A percentile compares a stretch with the other conserved stretches of the same genome.
These are phyloP conservation scores for Ivindomyrus marchei DNA, from an alignment of 2,113 vertebrate genomes.

Conservation along the genomic window DNA sequence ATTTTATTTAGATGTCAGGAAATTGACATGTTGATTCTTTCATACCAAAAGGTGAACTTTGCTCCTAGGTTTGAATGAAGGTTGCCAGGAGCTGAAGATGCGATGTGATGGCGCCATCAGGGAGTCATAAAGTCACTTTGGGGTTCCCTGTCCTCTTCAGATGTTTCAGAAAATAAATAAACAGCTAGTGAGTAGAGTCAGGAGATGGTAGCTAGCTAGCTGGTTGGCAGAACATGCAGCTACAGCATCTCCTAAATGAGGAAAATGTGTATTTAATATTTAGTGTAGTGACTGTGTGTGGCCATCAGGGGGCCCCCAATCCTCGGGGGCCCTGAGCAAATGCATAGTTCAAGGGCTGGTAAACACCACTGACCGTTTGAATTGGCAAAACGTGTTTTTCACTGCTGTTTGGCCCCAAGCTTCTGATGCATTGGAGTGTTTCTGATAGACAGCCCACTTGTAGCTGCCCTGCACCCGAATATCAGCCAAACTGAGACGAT, in stretches of 20 bases:
- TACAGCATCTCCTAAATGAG: not conserved
- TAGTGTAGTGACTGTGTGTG: not conserved
- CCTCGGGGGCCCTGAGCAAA: not conserved
- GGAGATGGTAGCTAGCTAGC: not conserved
- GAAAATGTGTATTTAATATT: not conserved
- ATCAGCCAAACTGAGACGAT: not conserved
- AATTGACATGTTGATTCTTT: not conserved
- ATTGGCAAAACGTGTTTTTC: not conserved
- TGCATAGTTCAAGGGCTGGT: not conserved
- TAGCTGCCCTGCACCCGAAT: too few relatives aligned
- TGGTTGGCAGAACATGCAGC: not conserved
- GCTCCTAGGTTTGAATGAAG: not conserved
- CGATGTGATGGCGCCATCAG: not conserved
- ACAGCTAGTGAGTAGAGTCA: not conserved
- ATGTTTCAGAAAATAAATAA: not conserved
- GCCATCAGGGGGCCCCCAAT: not conserved
- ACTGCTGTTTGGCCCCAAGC: not conserved
- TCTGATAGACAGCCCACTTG: not conserved
- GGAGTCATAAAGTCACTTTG: not conserved
- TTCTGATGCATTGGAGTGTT: not conserved
- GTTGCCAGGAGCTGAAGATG: too few relatives aligned
- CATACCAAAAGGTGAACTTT: not conserved
- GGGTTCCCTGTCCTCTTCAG: not conserved
- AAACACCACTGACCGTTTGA: not conserved
- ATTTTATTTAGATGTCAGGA: not conserved